Base-by-base conservation (phyloP, 2,888 invertebrate genomes). In the Sclerodermus sp. region DNA sequence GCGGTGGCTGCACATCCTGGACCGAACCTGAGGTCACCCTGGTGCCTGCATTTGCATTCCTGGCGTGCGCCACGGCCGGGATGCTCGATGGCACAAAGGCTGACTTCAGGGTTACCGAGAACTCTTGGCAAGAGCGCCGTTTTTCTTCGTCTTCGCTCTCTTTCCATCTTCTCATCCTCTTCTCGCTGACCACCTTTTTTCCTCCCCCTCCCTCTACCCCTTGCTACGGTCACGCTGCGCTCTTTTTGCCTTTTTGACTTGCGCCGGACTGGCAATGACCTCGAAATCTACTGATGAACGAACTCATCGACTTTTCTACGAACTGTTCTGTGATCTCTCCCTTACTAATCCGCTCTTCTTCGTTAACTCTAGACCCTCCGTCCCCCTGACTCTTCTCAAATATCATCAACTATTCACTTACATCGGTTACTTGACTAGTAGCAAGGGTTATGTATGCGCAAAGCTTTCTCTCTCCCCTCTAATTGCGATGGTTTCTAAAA, bases 31-130 rank as follows among this genome's bases (percentile, higher is more conserved):
- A 23, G 23, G 8, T 5, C 4, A 23, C 8, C 23, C 23, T 23
- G 8, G 23, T n/a, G n/a, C n/a, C 23, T 23, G 23, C 23, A 66
- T 65, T 65, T 66, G 63, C 64, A 63, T 64, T 64, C 61, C 54
- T 36, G 51, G 60, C 60, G 52, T 47, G 51, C 62, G 49, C 53
- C 60, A 58, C 57, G 52, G 44, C 57, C 55, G 51, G 47, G 55
- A 53, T 58, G 60, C 53, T 53, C 55, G 53, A 55, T 55, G 62
- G 58, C 62, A 67, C 68, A 68, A 68, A 67, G 67, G 62, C 61
- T 46, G 62, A 65, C 68, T 67, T 65, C 64, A 66, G 62, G 55
- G 45, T 53, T 58, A 57, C 57, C 50, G 34, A 57, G 55, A 55
- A 57, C 46, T 47, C 52, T 49, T 44, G 48, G 48, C 48, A 56